phyloP scores from a whole-genome alignment of 2,113 vertebrate genomes.

The Ovis aries region DNA sequence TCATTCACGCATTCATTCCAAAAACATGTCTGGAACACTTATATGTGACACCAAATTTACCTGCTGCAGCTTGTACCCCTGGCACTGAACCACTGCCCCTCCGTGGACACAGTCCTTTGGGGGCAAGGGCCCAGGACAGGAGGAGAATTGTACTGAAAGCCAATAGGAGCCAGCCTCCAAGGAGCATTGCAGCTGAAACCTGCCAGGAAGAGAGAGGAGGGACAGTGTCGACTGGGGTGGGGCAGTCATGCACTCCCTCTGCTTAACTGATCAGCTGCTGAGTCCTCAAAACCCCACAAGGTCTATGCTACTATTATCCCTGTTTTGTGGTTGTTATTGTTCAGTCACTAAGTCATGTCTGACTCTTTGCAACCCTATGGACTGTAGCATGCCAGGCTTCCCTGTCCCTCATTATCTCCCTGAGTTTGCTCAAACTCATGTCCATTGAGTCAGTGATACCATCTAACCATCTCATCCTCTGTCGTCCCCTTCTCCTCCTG shows the following conservation, averaged over 20 bases:
- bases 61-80: neutral
- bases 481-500: neutral
- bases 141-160: slow-evolving; percentile 20
- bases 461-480: neutral
- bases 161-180: slow-evolving; percentile 56
- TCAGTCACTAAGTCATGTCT: neutral
- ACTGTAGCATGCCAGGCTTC: neutral
- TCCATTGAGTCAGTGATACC: neutral
- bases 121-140: slow-evolving; percentile 41
- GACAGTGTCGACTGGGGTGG: neutral
- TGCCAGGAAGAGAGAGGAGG: neutral
- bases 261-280: neutral
- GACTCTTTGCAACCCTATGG: neutral
- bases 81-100: neutral
- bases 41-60: neutral
- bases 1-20: neutral
- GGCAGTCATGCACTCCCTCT: neutral
- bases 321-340: neutral
- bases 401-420: neutral
- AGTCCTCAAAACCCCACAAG: neutral
- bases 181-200: slow-evolving; percentile 25
- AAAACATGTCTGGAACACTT: neutral
- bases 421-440: neutral
- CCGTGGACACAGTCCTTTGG: neutral
- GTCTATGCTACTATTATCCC: neutral